Percentiles rank a stretch among this genome's conserved stretches.
Conservation (phyloP, 2,113 vertebrate species). For the Apistogramma diplotaenia region DNA sequence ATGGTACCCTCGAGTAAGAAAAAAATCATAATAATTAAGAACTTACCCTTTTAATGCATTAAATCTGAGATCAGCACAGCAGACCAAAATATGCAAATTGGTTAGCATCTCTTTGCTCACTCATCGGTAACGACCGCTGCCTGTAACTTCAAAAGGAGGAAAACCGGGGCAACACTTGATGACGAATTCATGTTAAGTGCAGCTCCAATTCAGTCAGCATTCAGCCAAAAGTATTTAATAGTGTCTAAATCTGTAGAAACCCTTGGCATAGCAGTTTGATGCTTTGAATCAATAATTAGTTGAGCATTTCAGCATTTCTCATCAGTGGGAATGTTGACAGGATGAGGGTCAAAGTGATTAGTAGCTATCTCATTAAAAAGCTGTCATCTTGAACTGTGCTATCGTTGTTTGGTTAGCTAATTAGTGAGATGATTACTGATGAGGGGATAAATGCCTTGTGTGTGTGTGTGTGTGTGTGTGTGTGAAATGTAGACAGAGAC, state of each 20-base stretch:
- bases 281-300: constrained; percentile 8
- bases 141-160: neutral
- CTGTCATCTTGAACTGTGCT: constrained; percentile 49
- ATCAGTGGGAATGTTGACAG: constrained; percentile 21
- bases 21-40: neutral
- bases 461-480: neutral
- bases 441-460: constrained; percentile 19
- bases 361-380: constrained; percentile 48
- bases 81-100: neutral
- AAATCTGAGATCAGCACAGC: neutral
- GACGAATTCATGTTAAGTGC: neutral
- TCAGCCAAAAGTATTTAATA: neutral
- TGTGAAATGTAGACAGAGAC: neutral
- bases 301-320: neutral
- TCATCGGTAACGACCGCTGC: neutral
- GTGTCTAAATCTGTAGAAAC: neutral
- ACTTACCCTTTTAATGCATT: neutral
- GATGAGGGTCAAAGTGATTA: constrained; percentile 55
- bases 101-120: neutral
- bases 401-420: constrained; percentile 55
- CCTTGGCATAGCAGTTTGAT: neutral
- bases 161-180: neutral
- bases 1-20: neutral
- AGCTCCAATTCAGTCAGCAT: neutral
- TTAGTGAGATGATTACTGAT: constrained; percentile 55